Percentiles rank a stretch among this genome's conserved stretches.
Conservation (phyloP, 2,113 vertebrate species). For the Nannospalax galili region DNA sequence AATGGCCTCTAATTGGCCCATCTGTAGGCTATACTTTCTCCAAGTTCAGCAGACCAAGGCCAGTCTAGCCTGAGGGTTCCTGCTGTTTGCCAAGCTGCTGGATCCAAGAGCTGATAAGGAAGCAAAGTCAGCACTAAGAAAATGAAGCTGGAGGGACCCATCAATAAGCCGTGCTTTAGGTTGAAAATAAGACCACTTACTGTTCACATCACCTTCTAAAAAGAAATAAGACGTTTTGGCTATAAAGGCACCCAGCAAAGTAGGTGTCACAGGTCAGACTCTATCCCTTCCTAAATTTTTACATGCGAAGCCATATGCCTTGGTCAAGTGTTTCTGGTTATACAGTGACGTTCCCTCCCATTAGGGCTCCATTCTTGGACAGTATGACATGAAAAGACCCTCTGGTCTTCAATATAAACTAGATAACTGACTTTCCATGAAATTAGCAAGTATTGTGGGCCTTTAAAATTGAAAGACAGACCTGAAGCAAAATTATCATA, state of each 20-base stretch:
- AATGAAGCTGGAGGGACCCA: background rate
- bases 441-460: background rate
- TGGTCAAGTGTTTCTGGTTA: conserved; percentile 53
- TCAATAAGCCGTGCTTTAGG: conserved; percentile 48
- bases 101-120: background rate
- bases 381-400: background rate
- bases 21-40: conserved; percentile 8
- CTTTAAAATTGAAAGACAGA: background rate
- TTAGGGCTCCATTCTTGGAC: conserved; percentile 13
- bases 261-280: conserved; percentile 39
- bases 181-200: background rate
- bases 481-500: background rate
- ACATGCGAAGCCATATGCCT: conserved; percentile 3
- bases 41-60: background rate
- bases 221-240: conserved; percentile 41
- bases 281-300: conserved; percentile 23
- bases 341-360: background rate
- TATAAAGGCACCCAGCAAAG: conserved; percentile 36
- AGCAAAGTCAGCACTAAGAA: conserved; percentile 19
- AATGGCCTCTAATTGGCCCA: background rate
- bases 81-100: background rate
- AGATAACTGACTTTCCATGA: background rate
- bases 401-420: conserved; percentile 23
- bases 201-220: conserved; percentile 44
- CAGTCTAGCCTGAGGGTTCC: background rate